Evolutionary conservation across 2,113 vertebrate species (phyloP).

Genomic region (Boleophthalmus pectinirostris): DNA sequence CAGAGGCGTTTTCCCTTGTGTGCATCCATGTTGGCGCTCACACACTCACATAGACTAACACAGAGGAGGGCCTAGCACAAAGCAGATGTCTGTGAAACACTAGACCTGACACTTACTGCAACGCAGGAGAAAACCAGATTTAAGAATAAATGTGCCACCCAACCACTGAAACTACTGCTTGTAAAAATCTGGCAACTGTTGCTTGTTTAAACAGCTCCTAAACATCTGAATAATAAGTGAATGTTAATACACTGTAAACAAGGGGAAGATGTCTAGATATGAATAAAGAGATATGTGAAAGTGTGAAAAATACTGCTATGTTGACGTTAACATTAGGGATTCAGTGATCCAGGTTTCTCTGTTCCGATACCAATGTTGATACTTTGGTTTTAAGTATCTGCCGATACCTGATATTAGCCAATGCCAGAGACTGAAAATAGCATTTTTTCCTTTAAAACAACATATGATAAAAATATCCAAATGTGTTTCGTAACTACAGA

Average conservation of each 20-base stretch:
- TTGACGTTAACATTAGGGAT: not conserved
- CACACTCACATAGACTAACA: constrained; percentile 30
- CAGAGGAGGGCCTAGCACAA: constrained; percentile 28
- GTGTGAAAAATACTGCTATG: not conserved
- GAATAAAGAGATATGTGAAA: not conserved
- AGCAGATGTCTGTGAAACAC: constrained; percentile 69
- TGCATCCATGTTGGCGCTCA: constrained; percentile 30
- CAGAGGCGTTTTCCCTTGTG: constrained; percentile 50
- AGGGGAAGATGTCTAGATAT: not conserved
- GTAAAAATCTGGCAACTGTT: not conserved
- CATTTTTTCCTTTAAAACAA: too few relatives aligned
- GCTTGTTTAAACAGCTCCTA: not conserved
- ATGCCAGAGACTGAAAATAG: too few relatives aligned
- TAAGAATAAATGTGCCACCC: constrained; percentile 29
- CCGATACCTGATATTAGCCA: too few relatives aligned
- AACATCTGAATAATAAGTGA: not conserved
- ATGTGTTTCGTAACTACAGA: too few relatives aligned
- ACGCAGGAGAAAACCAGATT: constrained; percentile 34
- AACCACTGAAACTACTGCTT: constrained; percentile 12
- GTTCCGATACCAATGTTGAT: too few relatives aligned
- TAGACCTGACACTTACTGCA: constrained; percentile 55
- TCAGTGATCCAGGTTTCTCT: too few relatives aligned
- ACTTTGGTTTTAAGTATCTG: too few relatives aligned
- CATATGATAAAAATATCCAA: too few relatives aligned
- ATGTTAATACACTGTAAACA: not conserved